phyloP scores from a whole-genome alignment of 1,140 invertebrate genomes.

The silkworm (Bombyx mori) region ASM3026992v2 NC_085117.1:14482001-14482500 shows the following conservation, averaged over 20 bases:
- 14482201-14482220: constrained; percentile 58
- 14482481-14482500: too few relatives aligned
- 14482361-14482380: too few relatives aligned
- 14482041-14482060: constrained; percentile 36
- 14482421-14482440: too few relatives aligned
- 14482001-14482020: constrained; percentile 72
- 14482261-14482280: constrained; percentile 12
- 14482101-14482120: constrained; percentile 65
- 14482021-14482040: constrained; percentile 64
- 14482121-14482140: constrained; percentile 64
- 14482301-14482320: constrained; percentile 15
- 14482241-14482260: constrained; percentile 27
- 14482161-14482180: constrained; percentile 65
- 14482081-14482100: constrained; percentile 47
- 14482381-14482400: too few relatives aligned
- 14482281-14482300: constrained; percentile 11
- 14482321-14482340: not conserved
- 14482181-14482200: constrained; percentile 64
- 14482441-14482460: too few relatives aligned
- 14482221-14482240: constrained; percentile 60
- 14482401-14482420: too few relatives aligned
- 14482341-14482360: too few relatives aligned
- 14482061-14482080: constrained; percentile 51
- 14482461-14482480: too few relatives aligned
- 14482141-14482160: constrained; percentile 63